Evolutionary conservation across 2,888 invertebrate species (phyloP).

Genomic region (Macaria notata): DNA sequence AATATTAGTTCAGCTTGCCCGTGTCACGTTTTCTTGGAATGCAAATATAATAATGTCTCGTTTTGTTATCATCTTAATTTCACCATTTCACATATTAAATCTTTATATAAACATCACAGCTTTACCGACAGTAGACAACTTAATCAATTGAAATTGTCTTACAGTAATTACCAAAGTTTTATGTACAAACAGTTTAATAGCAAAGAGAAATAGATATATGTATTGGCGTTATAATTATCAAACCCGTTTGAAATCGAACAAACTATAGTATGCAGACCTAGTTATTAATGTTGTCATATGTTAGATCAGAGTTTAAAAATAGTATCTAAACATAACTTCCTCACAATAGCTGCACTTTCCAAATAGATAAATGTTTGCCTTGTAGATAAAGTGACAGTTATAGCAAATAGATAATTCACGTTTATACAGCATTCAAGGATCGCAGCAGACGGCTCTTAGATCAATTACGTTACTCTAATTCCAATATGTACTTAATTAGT

Average conservation of each 20-base stretch:
- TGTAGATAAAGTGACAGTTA: slow-evolving; percentile 36
- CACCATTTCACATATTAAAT: too few species aligned
- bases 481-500: slow-evolving; percentile 71
- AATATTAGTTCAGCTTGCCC: too few species aligned
- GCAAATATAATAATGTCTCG: too few species aligned
- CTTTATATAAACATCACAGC: too few species aligned
- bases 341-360: slow-evolving; percentile 32
- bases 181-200: too few species aligned
- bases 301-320: slow-evolving; percentile 33
- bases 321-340: slow-evolving; percentile 21
- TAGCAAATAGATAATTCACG: slow-evolving; percentile 34
- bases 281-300: slow-evolving; percentile 54
- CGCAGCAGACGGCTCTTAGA: slow-evolving; percentile 38
- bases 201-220: too few species aligned
- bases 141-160: too few species aligned
- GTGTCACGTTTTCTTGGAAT: too few species aligned
- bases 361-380: slow-evolving; percentile 30
- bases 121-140: too few species aligned
- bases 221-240: too few species aligned
- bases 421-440: slow-evolving; percentile 35
- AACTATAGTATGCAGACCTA: slow-evolving; percentile 26
- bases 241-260: neutral
- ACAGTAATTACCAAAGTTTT: too few species aligned
- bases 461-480: slow-evolving; percentile 43
- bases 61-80: too few species aligned